Evolutionary conservation across 2,888 invertebrate genomes (phyloP).

Genomic region (Tetropium fuscum): DNA sequence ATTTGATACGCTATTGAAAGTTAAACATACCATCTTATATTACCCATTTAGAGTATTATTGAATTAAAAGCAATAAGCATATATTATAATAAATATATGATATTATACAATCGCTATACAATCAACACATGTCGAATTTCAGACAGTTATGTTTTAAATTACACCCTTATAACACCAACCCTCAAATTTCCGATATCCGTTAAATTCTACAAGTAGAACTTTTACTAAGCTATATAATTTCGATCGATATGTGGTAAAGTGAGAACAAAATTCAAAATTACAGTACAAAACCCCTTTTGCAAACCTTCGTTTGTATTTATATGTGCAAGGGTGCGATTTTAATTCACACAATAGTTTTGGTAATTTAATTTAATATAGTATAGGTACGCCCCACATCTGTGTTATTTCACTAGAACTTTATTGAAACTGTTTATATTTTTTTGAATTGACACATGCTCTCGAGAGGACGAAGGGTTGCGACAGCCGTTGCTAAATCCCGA

Average conservation of each 20-base stretch:
- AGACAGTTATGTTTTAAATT: constrained; percentile 21
- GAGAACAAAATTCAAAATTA: constrained; percentile 18
- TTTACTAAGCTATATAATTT: constrained; percentile 22
- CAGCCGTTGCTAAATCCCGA: constrained; percentile 27
- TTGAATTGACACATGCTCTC: constrained; percentile 24
- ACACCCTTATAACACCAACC: constrained; percentile 13
- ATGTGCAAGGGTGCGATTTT: constrained; percentile 10
- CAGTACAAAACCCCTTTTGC: constrained; percentile 11
- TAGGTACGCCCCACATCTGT: constrained; percentile 23
- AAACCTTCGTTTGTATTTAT: constrained; percentile 4
- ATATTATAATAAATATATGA: too few relatives aligned
- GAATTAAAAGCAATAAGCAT: too few relatives aligned
- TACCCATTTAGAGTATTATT: too few relatives aligned
- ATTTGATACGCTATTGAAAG: too few relatives aligned
- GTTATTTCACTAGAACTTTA: constrained; percentile 18
- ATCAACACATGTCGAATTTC: too few relatives aligned
- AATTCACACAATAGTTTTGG: constrained; percentile 5
- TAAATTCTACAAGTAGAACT: constrained; percentile 10
- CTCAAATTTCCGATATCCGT: constrained; percentile 20
- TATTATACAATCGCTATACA: too few relatives aligned
- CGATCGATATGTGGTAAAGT: constrained; percentile 22
- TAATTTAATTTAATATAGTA: constrained; percentile 24
- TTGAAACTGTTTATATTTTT: constrained; percentile 28
- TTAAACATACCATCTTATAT: too few relatives aligned
- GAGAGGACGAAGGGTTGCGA: constrained; percentile 24